A percentile compares a stretch with the other conserved stretches of the same genome.
phyloP scores from a whole-genome alignment of 2,888 invertebrate species.

The Polymixis lichenea region DNA sequence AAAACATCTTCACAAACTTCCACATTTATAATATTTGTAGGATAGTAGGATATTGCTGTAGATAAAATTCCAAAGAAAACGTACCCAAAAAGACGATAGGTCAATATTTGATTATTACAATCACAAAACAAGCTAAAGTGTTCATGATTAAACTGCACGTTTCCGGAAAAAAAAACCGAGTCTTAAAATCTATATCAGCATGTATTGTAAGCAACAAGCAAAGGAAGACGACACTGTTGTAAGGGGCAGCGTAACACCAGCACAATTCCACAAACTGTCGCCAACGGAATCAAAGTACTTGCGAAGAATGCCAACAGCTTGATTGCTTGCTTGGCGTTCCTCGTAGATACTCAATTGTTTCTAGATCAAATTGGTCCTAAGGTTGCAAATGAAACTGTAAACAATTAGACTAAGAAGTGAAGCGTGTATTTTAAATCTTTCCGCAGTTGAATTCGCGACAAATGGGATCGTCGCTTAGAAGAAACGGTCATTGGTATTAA shows the following conservation, averaged over 20 bases:
- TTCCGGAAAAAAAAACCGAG: background rate
- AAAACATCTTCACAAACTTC: too few species aligned
- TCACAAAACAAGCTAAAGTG: slow-evolving; percentile 1
- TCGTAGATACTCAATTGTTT: slow-evolving; percentile 25
- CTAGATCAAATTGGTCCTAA: slow-evolving; percentile 14
- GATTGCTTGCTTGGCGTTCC: slow-evolving; percentile 14
- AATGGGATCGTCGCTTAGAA: background rate
- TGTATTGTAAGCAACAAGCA: slow-evolving; percentile 20
- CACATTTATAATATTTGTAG: too few species aligned
- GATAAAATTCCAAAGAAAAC: slow-evolving; percentile 16
- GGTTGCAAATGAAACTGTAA: slow-evolving; percentile 1
- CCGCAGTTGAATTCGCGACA: background rate
- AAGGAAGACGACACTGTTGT: slow-evolving; percentile 35
- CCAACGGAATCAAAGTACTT: slow-evolving; percentile 44
- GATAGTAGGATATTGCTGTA: background rate
- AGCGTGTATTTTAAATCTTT: slow-evolving; percentile 3
- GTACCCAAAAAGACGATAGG: background rate
- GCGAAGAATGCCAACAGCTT: slow-evolving; percentile 45
- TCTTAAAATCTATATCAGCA: slow-evolving; percentile 12
- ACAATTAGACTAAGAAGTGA: background rate
- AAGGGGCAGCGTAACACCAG: slow-evolving; percentile 33
- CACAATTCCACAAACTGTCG: slow-evolving; percentile 36
- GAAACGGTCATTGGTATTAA: slow-evolving; percentile 5
- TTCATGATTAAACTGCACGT: background rate
- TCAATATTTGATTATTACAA: slow-evolving; percentile 2